These are phyloP conservation scores for Danio rerio DNA, from an alignment of 2,113 vertebrate genomes.

Conservation along the genomic window DNA sequence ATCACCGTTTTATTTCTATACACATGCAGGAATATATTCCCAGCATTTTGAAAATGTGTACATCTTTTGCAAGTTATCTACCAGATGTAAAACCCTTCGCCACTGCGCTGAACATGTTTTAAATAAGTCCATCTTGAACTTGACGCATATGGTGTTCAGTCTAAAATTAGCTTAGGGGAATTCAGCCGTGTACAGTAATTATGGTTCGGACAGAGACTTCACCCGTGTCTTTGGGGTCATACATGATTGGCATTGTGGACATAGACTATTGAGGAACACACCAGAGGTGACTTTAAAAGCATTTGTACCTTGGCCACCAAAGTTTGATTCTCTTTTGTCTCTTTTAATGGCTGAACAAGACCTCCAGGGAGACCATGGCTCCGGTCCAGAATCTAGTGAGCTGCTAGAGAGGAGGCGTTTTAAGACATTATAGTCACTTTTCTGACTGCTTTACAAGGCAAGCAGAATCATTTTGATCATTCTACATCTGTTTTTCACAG, in stretches of 20 bases:
- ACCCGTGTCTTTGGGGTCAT: not conserved
- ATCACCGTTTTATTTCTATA: no score
- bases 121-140: not conserved
- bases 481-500: not conserved
- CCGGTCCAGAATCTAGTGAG: slow-evolving; percentile 14
- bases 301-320: not conserved
- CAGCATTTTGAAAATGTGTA: no score
- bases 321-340: slow-evolving; percentile 19
- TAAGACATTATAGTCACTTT: not conserved
- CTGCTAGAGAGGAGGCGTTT: not conserved
- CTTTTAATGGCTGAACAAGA: slow-evolving; percentile 31
- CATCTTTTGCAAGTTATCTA: no score
- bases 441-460: not conserved
- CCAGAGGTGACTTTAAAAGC: slow-evolving; percentile 12
- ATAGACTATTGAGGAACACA: not conserved
- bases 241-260: slow-evolving; percentile 4
- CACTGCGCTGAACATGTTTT: not conserved
- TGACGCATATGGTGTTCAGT: slow-evolving; percentile 2
- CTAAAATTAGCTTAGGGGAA: slow-evolving; percentile 4
- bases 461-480: not conserved
- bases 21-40: no score
- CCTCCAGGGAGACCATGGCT: slow-evolving; percentile 31
- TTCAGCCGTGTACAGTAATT: not conserved
- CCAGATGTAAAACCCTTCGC: no score
- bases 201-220: not conserved